Evolutionary conservation across 2,797 vertebrate species (phyloP).

Genomic region (Phyllotis vaccarum): DNA sequence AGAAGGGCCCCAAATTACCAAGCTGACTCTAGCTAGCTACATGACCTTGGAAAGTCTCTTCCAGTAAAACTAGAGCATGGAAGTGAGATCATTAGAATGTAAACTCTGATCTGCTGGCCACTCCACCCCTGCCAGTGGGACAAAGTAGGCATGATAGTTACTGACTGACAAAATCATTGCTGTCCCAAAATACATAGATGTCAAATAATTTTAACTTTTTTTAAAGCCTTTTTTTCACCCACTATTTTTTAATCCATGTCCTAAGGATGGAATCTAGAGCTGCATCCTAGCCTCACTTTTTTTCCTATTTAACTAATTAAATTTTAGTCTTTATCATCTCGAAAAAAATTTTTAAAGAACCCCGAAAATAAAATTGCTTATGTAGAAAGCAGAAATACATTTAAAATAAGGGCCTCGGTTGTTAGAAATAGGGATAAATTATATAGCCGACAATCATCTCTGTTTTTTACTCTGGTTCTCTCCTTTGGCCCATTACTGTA

Average conservation of each 20-base stretch:
- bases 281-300: neutral
- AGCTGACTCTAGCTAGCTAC: slow-evolving; percentile 53
- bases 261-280: neutral
- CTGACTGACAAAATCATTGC: neutral
- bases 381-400: slow-evolving; percentile 22
- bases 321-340: slow-evolving; percentile 44
- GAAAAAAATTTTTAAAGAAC: slow-evolving; percentile 35
- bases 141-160: neutral
- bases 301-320: neutral
- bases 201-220: slow-evolving; percentile 18
- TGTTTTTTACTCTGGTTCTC: neutral
- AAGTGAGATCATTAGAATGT: slow-evolving; percentile 15
- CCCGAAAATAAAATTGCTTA: slow-evolving; percentile 45
- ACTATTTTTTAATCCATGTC: neutral
- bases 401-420: slow-evolving; percentile 19
- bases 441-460: neutral
- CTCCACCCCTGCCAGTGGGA: neutral
- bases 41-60: slow-evolving; percentile 70
- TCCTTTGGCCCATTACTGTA: neutral
- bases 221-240: neutral
- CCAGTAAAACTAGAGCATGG: slow-evolving; percentile 58
- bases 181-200: neutral
- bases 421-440: slow-evolving; percentile 37
- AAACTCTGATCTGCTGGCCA: slow-evolving; percentile 2
- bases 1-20: slow-evolving; percentile 61